Evolutionary conservation across 2,113 vertebrate species (phyloP).

Genomic region (Acanthochromis polyacanthus): DNA sequence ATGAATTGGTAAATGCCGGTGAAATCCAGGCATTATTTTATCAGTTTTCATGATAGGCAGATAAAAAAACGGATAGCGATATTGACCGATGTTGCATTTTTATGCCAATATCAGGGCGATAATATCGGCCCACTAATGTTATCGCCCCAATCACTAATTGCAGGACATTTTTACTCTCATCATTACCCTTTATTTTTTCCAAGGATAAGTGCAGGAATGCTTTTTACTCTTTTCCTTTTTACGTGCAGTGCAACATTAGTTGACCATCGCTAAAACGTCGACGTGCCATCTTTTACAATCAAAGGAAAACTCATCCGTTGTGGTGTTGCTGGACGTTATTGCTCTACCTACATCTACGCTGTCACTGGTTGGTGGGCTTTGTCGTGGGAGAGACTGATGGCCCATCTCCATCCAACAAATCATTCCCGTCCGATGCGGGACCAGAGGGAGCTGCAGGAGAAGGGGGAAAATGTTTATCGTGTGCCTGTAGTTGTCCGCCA

Average conservation of each 20-base stretch:
- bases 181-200: not conserved
- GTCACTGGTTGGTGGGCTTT: slow-evolving; percentile 51
- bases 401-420: slow-evolving; percentile 51
- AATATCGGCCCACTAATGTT: too few relatives aligned
- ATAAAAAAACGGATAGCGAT: too few relatives aligned
- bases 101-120: too few relatives aligned
- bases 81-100: too few relatives aligned
- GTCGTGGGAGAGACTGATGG: slow-evolving; percentile 58
- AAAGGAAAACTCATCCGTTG: slow-evolving; percentile 2
- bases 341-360: slow-evolving; percentile 22
- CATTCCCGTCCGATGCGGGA: slow-evolving; percentile 27
- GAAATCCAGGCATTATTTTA: too few relatives aligned
- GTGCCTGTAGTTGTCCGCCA: slow-evolving; percentile 69
- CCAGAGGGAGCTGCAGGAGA: slow-evolving; percentile 21
- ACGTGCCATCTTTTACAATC: not conserved
- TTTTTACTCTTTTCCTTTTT: too few relatives aligned
- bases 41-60: too few relatives aligned
- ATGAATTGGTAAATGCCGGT: too few relatives aligned
- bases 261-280: too few relatives aligned
- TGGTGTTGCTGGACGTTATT: slow-evolving; percentile 12
- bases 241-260: too few relatives aligned
- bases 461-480: slow-evolving; percentile 65
- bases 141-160: too few relatives aligned
- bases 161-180: not conserved
- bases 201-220: too few relatives aligned